Conservation (phyloP, 2,797 vertebrate genomes). For the Diglossa cyanea region DNA sequence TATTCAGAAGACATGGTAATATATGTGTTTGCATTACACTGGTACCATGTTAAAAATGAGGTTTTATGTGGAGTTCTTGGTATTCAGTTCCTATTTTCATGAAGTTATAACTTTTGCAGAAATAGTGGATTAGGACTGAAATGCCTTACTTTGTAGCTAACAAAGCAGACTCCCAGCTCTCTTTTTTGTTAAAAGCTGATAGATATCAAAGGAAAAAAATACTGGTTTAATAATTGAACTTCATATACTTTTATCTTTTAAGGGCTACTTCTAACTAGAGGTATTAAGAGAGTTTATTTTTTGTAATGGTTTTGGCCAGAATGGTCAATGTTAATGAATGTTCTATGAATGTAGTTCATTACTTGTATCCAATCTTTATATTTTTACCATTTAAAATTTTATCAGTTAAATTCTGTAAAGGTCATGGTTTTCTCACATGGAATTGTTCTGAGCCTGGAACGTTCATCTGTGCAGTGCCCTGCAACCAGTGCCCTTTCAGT, state of each 20-base stretch:
- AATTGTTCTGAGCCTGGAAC: neutral
- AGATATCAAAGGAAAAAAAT: accelerated
- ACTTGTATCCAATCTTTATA: neutral
- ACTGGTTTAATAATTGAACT: neutral
- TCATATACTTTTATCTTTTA: neutral
- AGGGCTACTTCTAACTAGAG: neutral
- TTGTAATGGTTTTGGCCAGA: neutral
- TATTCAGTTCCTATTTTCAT: neutral
- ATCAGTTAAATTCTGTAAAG: neutral
- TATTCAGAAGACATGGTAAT: neutral
- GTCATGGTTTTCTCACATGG: neutral
- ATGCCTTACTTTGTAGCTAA: neutral
- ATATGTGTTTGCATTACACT: neutral
- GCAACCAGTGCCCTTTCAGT: neutral
- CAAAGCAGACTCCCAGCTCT: neutral
- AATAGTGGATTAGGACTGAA: neutral
- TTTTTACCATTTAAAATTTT: neutral
- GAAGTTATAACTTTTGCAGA: neutral
- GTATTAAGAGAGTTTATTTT: neutral
- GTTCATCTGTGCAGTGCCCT: neutral
- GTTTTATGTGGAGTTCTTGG: neutral
- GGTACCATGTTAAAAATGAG: neutral
- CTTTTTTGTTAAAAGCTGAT: neutral
- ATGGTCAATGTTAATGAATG: neutral
- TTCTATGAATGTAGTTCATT: neutral